Evolutionary conservation across 2,888 invertebrate species (phyloP), one percentile per base, ranked within the genome.

Genomic region (Xestia sexstrigata): DNA sequence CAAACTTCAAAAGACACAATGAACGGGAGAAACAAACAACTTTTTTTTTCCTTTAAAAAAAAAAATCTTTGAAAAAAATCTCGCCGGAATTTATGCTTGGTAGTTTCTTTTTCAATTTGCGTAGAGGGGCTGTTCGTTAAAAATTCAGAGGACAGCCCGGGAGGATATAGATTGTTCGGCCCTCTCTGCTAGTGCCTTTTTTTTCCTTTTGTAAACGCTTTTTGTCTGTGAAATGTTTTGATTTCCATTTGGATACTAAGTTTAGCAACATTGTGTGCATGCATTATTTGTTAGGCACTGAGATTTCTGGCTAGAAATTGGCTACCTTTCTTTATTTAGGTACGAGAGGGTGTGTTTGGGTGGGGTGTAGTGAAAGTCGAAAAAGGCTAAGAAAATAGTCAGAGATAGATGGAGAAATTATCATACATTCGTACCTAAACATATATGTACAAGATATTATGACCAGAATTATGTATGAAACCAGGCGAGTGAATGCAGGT

Each of bases 91-190:
- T 93, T 94, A 93, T 92, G 92, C 87, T 87, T 75, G 84, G 92
- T 91, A 92, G 92, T 95, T 93, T 92, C 93, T 94, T 94, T 93
- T 95, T 92, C 93, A 94, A 94, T 95, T 94, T 93, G 89, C 87
- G 81, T 87, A 85, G 84, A 85, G 90, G 91, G 91, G 85, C 79
- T 63, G 87, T 92, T 93, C 93, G 93, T 95, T 95, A 95, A 94
- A 95, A 93, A 94, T 95, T 94, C 94, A 94, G 91, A 90, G 88
- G 90, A 91, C 89, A 87, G 79, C 76, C 74, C 82, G 86, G 72
- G 81, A 73, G 76, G 81, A 66, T 83, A 87, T 87, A 80, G 87
- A 87, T 88, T 85, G 88, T 89, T 83, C 66, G 85, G 68, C 71
- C 79, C 76, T 75, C 80, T 74, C 70, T 35, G 47, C 8, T 26